Evolutionary conservation across 2,797 vertebrate genomes (phyloP).

Genomic region (Myripristis murdjan): DNA sequence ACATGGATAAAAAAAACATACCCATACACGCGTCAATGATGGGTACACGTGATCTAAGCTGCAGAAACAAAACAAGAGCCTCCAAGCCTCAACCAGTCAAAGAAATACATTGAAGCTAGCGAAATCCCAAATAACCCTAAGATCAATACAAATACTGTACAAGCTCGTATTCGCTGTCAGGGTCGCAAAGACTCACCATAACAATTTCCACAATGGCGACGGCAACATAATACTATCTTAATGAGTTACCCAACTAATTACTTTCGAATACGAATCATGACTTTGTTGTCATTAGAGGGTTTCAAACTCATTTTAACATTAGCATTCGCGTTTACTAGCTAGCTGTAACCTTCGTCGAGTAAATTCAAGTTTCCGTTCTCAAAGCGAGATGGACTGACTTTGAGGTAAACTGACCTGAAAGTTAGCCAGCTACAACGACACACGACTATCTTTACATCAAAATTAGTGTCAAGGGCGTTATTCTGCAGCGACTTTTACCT

Average conservation of each 20-base stretch:
- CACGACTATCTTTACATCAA: not conserved
- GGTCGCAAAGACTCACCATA: not conserved
- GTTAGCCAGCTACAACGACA: not conserved
- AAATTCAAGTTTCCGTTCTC: constrained; percentile 44
- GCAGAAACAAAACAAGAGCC: constrained; percentile 76
- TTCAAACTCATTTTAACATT: not conserved
- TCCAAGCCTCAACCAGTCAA: not conserved
- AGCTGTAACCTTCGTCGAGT: constrained; percentile 19
- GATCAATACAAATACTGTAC: not conserved
- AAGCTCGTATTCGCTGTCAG: not conserved
- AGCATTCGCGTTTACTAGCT: not conserved
- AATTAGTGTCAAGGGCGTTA: not conserved
- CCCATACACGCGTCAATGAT: constrained; percentile 68
- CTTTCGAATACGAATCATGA: not conserved
- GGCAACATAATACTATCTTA: too few species aligned
- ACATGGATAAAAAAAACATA: constrained; percentile 61
- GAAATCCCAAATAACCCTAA: too few species aligned
- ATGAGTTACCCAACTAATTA: too few species aligned
- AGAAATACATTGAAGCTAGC: not conserved
- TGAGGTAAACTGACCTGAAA: not conserved
- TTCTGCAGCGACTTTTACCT: constrained; percentile 69
- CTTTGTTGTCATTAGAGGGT: not conserved
- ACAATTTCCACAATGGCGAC: too few species aligned
- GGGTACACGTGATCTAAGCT: constrained; percentile 81
- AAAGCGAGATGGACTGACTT: constrained; percentile 17